A percentile compares a stretch with the other conserved stretches of the same genome.
phyloP scores from a whole-genome alignment of 2,113 vertebrate species.

The Odocoileus virginianus region DNA sequence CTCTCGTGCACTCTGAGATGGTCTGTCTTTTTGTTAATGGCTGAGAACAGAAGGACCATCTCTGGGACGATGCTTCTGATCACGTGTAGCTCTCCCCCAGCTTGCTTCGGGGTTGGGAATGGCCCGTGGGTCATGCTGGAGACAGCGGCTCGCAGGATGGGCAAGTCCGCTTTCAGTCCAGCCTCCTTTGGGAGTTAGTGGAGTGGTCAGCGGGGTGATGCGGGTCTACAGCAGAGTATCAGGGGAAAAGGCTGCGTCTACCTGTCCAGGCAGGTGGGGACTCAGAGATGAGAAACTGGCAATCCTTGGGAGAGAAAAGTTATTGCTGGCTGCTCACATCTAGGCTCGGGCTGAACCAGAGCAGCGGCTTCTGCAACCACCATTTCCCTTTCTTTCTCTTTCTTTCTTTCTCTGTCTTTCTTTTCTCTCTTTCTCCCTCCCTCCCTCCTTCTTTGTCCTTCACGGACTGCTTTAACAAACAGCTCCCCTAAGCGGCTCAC shows the following conservation, averaged over 20 bases:
- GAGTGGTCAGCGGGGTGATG: background rate
- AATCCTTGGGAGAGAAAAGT: rapidly evolving
- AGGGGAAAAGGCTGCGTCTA: rapidly evolving
- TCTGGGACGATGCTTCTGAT: rapidly evolving
- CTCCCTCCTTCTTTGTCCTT: background rate
- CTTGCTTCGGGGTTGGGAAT: background rate
- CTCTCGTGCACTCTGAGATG: background rate
- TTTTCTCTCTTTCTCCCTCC: too few species aligned
- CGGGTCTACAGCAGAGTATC: rapidly evolving
- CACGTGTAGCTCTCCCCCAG: rapidly evolving
- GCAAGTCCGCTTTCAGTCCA: too few species aligned
- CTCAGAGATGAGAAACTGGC: rapidly evolving
- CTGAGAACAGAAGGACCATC: rapidly evolving
- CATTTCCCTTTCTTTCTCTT: rapidly evolving
- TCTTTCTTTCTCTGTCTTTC: too few species aligned
- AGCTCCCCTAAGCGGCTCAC: background rate
- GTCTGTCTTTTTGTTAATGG: background rate
- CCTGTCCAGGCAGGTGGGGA: rapidly evolving
- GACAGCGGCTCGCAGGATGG: background rate
- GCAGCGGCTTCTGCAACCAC: rapidly evolving
- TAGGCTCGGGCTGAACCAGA: rapidly evolving
- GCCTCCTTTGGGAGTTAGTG: background rate
- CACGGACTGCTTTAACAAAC: too few species aligned
- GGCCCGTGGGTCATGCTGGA: rapidly evolving
- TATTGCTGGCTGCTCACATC: rapidly evolving